Base-by-base conservation (phyloP, 2,797 vertebrate species). In the Melanogrammus aeglefinus region DNA sequence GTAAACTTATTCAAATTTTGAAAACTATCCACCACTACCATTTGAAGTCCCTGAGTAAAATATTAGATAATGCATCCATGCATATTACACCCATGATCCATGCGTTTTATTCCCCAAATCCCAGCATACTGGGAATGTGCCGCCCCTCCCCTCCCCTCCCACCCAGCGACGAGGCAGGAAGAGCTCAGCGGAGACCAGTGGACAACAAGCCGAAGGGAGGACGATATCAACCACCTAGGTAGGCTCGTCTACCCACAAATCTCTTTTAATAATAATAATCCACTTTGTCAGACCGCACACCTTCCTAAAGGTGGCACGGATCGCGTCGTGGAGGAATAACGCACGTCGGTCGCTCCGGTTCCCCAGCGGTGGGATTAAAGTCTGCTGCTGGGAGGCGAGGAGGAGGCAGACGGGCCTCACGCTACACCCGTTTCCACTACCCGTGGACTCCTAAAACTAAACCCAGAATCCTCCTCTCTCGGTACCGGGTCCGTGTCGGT, bases 211-310 rank as follows among this genome's bases (percentile, higher is more conserved):
- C 3, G 18, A 31, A 31, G 29, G 70, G 70, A 35, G 85, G 81
- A 77, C 78, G 88, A 83, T 3, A 85, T 90, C 82, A 80, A 75
- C 41, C 75, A 77, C 85, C 87, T 36, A 91, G 94, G 93, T 94
- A 91, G 92, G 92, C 93, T 87, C 89, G 86, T 88, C 78, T 77
- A 16, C 13, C 13, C 1, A 51, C 4, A 16, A 51, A 51, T 13
- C 35, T 36, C 35, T 36, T 36, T 36, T 36, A 36, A 36, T 47
- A 14, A 4, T 21, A 44, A 44, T 13, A 13, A 44, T 44, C 13
- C 14, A 44, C 41, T 16, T 44, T 44, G 41, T 44, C 12, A 44
- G 3, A 44, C 12, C 12, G 12, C 41, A 16, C 41, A 4, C 41
- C 41, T 44, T 44, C 12, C 41, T 44, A 44, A 44, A 44, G 41